A percentile compares a stretch with the other conserved stretches of the same genome.
These are phyloP conservation scores for Epistrophella euchroma DNA, from an alignment of 2,888 invertebrate genomes.

Conservation along the genomic window DNA sequence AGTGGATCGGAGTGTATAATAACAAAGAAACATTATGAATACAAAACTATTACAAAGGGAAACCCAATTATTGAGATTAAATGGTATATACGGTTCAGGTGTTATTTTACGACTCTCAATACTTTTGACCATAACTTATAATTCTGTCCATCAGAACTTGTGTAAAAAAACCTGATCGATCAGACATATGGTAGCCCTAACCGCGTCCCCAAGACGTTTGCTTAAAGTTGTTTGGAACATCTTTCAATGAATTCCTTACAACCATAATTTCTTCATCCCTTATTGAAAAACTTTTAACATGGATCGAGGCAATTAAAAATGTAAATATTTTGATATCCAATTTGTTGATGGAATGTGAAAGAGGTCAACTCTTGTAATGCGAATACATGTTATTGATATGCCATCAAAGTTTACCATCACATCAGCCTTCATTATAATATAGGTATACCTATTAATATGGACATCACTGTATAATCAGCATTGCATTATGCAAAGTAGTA, in stretches of 20 bases:
- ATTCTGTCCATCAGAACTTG: neutral
- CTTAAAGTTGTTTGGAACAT: slow-evolving; percentile 5
- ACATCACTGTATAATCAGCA: slow-evolving; percentile 33
- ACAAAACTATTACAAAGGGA: too few species aligned
- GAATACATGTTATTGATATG: slow-evolving; percentile 64
- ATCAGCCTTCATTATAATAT: neutral
- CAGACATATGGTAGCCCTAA: neutral
- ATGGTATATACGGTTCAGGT: too few species aligned
- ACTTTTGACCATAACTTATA: too few species aligned
- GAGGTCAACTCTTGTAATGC: slow-evolving; percentile 33
- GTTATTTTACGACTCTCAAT: too few species aligned
- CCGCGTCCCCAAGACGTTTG: neutral
- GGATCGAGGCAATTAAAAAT: slow-evolving; percentile 65
- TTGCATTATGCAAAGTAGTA: slow-evolving; percentile 66
- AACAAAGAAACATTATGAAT: too few species aligned
- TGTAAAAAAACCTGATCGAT: neutral
- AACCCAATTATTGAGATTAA: too few species aligned
- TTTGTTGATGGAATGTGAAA: slow-evolving; percentile 59
- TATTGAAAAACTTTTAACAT: neutral
- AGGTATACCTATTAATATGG: neutral
- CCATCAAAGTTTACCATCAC: slow-evolving; percentile 60
- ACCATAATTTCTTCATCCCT: slow-evolving; percentile 32
- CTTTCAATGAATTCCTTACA: slow-evolving; percentile 28
- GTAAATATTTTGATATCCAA: slow-evolving; percentile 72
- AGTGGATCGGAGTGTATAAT: too few species aligned